Evolutionary conservation across 2,797 vertebrate species (phyloP), one percentile per base, ranked within the genome.

Genomic region (Neosilurus hyrtlii): DNA sequence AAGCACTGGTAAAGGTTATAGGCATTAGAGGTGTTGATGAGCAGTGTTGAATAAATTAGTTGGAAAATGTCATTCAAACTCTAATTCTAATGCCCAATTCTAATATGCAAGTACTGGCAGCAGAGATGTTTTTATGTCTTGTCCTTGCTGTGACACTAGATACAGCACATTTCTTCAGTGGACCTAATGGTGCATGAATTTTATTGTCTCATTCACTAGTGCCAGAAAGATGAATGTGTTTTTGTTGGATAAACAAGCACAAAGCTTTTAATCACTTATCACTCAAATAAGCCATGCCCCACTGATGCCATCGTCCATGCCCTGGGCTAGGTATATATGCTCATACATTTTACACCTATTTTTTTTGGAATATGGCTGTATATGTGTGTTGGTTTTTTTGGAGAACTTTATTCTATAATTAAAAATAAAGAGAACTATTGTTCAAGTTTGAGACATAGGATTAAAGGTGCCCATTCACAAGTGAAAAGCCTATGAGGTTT

Each of bases 1-100:
- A 52, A 84, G 68, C 49, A 14, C 63, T 30, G 22, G 79, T 56
- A 86, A 85, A 86, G 77, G 83, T 87, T 88, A 79, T 66, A 87
- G 37, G 63, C 30, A 66, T 49, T 63, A 71, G 26, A 57, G 83
- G 59, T 22, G 63, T 85, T 84, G 76, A 88, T 85, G 61, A 73
- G 62, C 1, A 35, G 51, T 68, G 24, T 15, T 59, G 35, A 61
- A 3, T 16, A 26, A 78, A 76, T 76, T 37, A 37, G 56, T 76
- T 30, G 14, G 56, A 6, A 22, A 76, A 65, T 78, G 61, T 78
- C 61, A 78, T 20, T 78, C 43, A 65, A 24, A 77, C 18, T 35
- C 8, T 57, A 35, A 57, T 24, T 63, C 8, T 77, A 26, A 77
- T 4, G 73, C 12, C 30, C 14, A 15, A 37, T 76, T 63, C 59